Percentiles rank a stretch among this genome's conserved stretches.
phyloP scores from a whole-genome alignment of 2,888 invertebrate species.

The Eurytoma adleriae region DNA sequence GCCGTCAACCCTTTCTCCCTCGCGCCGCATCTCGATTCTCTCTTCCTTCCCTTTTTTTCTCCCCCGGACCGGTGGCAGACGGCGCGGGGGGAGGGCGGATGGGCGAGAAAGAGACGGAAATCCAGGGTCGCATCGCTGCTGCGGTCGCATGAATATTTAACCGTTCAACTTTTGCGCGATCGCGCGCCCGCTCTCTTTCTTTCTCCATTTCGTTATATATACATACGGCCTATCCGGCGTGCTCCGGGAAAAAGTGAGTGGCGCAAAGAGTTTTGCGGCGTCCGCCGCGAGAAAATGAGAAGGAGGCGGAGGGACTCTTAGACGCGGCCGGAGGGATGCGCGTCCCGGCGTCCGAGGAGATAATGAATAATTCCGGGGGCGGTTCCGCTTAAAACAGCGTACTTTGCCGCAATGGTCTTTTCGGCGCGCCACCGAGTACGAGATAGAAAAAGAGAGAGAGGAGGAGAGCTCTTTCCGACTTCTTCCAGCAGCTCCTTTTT shows the following conservation, averaged over 20 bases:
- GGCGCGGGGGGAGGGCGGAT: not conserved
- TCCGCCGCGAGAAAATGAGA: slow-evolving; percentile 39
- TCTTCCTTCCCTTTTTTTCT: slow-evolving; percentile 4
- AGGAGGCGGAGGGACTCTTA: slow-evolving; percentile 20
- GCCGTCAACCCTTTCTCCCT: slow-evolving; percentile 17
- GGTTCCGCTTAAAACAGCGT: slow-evolving; percentile 66
- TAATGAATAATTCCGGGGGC: slow-evolving; percentile 72
- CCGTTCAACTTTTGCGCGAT: slow-evolving; percentile 67
- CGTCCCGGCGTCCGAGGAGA: slow-evolving; percentile 57
- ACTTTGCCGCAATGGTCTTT: slow-evolving; percentile 64
- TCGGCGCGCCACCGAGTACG: slow-evolving; percentile 28
- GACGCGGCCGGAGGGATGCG: slow-evolving; percentile 27
- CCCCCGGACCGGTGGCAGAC: not conserved
- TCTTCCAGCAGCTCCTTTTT: not conserved
- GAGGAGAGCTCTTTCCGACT: slow-evolving; percentile 23
- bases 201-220: slow-evolving; percentile 36
- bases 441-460: slow-evolving; percentile 17
- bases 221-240: slow-evolving; percentile 5
- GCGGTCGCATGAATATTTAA: slow-evolving; percentile 69
- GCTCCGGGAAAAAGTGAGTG: slow-evolving; percentile 46
- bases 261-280: slow-evolving; percentile 61
- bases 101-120: slow-evolving; percentile 5
- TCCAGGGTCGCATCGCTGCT: slow-evolving; percentile 40
- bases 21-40: not conserved
- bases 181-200: slow-evolving; percentile 18